phyloP scores from a whole-genome alignment of 2,888 invertebrate species.

The Andrena marginata region DNA sequence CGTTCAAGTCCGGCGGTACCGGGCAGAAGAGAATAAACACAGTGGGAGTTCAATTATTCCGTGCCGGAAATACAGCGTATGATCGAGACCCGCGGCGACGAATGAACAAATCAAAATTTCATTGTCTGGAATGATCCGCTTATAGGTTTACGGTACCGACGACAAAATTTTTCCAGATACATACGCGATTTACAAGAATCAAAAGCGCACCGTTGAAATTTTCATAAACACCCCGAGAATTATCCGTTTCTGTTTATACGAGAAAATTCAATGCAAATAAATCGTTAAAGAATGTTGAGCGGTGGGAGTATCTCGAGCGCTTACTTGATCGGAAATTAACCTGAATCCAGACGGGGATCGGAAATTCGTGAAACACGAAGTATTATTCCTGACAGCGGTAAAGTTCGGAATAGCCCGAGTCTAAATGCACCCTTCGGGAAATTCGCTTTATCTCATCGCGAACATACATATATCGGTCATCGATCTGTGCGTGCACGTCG shows the following conservation, averaged over 20 bases:
- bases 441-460: constrained; percentile 4
- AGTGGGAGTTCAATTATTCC: constrained; percentile 26
- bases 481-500: constrained; percentile 61
- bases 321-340: not conserved
- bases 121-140: constrained; percentile 39
- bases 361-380: too few relatives aligned
- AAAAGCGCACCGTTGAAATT: not conserved
- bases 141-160: constrained; percentile 8
- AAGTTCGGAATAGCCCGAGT: too few relatives aligned
- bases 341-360: too few relatives aligned
- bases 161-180: not conserved
- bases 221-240: not conserved
- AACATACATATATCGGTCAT: constrained; percentile 26
- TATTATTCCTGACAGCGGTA: too few relatives aligned
- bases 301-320: not conserved
- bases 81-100: constrained; percentile 25
- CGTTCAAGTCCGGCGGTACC: not conserved
- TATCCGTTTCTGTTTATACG: not conserved
- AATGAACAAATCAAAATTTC: constrained; percentile 41
- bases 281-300: not conserved
- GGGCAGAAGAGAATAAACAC: not conserved
- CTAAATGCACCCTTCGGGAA: not conserved
- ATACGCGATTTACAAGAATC: not conserved
- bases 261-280: not conserved
- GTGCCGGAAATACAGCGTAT: constrained; percentile 2